Base-by-base conservation (phyloP, 2,113 vertebrate species). In the Alligator sinensis region DNA sequence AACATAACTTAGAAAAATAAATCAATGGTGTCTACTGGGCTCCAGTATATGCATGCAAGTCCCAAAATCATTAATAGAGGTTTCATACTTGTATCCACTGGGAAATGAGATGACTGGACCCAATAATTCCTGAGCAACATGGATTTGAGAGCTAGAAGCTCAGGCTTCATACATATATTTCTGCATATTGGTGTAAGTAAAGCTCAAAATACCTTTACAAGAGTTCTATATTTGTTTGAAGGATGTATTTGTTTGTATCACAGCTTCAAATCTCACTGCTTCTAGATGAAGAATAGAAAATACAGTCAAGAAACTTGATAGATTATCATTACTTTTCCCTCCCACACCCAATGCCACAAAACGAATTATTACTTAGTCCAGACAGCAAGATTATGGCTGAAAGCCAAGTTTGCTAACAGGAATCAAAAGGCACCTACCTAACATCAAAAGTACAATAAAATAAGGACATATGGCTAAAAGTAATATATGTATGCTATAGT, bases 71-170 rank as follows among this genome's bases (percentile, higher is more conserved):
- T 68, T 16, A 96, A 57, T 81, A 89, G 19, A 30, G 58, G 64
- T 82, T 92, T 96, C 83, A 83, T 77, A 13, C 19, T 12, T 13
- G 17, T 75, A 80, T 22, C 22, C 0, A 0, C 18, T 4, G 28
- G 34, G 4, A 86, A 17, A 47, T 77, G 74, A 55, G 22, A 77
- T 81, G 70, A 80, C 6, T 16, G 4, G 27, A 76, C 58, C n/a
- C 82, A 70, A 68, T 0, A 84, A 95, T 93, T 59, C 72, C 92
- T 92, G 80, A 34, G 77, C n/a, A 89, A 16, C 28, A 66, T 76
- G 76, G 86, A 80, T 72, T 62, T 82, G 72, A 81, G 84, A 96
- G 88, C 6, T 68, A 91, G 78, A 92, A 54, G 90, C 30, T 89
- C 58, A 34, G 82, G 76, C 38, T 89, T 89, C 64, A 90, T 59